Conservation (phyloP, 2,113 vertebrate genomes). For the Lethenteron camtschaticum region DNA sequence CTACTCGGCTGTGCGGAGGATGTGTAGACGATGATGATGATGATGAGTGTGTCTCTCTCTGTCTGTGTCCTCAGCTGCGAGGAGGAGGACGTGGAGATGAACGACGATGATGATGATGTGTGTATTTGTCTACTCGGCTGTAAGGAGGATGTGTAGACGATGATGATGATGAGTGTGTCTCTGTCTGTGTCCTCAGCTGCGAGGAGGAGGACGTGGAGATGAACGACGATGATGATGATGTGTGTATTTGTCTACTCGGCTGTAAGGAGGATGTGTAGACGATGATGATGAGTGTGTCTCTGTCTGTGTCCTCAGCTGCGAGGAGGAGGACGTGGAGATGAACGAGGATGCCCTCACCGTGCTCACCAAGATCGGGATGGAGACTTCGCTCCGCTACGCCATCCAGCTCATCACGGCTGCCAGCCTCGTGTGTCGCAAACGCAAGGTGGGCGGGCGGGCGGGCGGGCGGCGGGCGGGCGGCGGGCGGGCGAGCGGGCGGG, state of each 20-base stretch:
- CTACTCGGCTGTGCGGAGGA: no score
- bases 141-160: slow-evolving; percentile 55
- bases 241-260: no score
- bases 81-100: no score
- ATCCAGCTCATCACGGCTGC: slow-evolving; percentile 75
- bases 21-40: no score
- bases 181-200: slow-evolving; percentile 22
- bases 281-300: slow-evolving; percentile 10
- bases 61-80: no score
- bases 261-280: slow-evolving; percentile 49
- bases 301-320: slow-evolving; percentile 25
- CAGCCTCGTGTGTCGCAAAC: slow-evolving; percentile 58
- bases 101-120: no score
- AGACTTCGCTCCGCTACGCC: slow-evolving; percentile 61
- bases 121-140: no score
- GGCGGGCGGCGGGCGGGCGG: no score
- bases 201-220: slow-evolving; percentile 77
- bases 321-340: slow-evolving; percentile 72
- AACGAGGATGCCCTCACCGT: slow-evolving; percentile 61
- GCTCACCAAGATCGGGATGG: slow-evolving; percentile 55
- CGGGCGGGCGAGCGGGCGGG: no score
- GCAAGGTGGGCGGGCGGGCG: slow-evolving; percentile 26
- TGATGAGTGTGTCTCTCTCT: no score
- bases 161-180: no score
- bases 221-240: slow-evolving; percentile 33